Evolutionary conservation across 2,797 vertebrate genomes (phyloP), one percentile per base, ranked within the genome.

Genomic region (Malurus leucopterus): DNA sequence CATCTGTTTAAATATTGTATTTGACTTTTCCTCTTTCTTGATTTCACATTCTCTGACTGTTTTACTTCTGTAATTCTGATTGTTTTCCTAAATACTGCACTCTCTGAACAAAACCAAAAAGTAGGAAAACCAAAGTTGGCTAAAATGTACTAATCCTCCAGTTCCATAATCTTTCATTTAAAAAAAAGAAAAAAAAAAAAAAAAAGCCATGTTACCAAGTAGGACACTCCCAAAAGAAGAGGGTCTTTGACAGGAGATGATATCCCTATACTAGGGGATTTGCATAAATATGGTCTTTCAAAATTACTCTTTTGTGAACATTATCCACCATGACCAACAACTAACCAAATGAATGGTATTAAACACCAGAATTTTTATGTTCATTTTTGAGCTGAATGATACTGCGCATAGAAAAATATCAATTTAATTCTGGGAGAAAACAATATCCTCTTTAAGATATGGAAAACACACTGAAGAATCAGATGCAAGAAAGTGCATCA

Each of bases 31-130:
- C 30, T 46, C 44, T 50, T 27, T 80, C 43, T 26, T 41, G 18
- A 63, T 54, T 20, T 72, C 20, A 41, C 23, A 50, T 13, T 59
- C 23, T 36, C 46, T 0, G 0, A 49, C 7, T 29, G 4, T 7
- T 79, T 76, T 22, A 30, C 12, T 40, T 73, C 34, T 59, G 0
- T 32, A 65, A 47, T 69, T 51, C 5, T 64, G 53, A 41, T 50
- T 57, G 4, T 63, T 74, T 53, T 38, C 34, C 29, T 32, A 61
- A 93, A 44, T 38, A 53, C 1, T 38, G 20, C 11, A 20, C 7
- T 75, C 10, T 64, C n/a, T 2, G 7, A 78, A n/a, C 0, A 0
- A 53, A 71, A 65, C 3, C 11, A 62, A 5, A 20, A 46, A 46
- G 18, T 51, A 29, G 22, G 36, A 84, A 91, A 90, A 72, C 26